Evolutionary conservation across 2,797 vertebrate genomes (phyloP).

Genomic region (Mallotus villosus): DNA sequence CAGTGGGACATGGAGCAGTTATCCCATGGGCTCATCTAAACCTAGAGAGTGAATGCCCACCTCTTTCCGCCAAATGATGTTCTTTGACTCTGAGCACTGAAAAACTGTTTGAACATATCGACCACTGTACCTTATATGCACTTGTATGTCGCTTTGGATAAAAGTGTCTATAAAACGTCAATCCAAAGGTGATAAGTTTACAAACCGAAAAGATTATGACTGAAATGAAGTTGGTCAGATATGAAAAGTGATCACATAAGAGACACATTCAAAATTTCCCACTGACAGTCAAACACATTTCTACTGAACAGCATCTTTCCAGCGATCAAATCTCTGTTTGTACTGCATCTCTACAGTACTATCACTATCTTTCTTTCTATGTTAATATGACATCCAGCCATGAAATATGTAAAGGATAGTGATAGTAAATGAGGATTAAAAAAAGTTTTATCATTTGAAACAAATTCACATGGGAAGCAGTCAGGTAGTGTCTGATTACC

Average conservation of each 20-base stretch:
- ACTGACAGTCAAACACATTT: neutral
- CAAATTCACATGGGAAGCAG: conserved; percentile 1
- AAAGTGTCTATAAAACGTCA: too few species aligned
- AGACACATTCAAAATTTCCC: conserved; percentile 44
- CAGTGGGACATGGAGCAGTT: neutral
- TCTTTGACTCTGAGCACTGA: too few species aligned
- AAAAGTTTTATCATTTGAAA: neutral
- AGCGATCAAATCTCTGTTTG: neutral
- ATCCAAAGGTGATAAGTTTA: neutral
- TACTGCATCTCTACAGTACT: neutral
- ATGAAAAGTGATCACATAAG: conserved; percentile 49
- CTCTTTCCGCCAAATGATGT: neutral
- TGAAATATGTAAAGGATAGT: neutral
- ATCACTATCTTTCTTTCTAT: neutral
- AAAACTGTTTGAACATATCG: too few species aligned
- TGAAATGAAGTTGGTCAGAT: conserved; percentile 13
- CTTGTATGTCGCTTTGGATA: too few species aligned
- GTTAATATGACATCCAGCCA: neutral
- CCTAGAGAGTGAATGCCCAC: neutral
- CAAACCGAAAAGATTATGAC: neutral
- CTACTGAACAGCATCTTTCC: neutral
- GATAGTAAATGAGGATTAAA: neutral
- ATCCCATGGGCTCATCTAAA: neutral
- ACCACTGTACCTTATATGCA: too few species aligned
- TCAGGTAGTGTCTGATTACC: conserved; percentile 7